Evolutionary conservation across 1,140 invertebrate species (phyloP).

Genomic region (Trinorchestia longiramus): DNA sequence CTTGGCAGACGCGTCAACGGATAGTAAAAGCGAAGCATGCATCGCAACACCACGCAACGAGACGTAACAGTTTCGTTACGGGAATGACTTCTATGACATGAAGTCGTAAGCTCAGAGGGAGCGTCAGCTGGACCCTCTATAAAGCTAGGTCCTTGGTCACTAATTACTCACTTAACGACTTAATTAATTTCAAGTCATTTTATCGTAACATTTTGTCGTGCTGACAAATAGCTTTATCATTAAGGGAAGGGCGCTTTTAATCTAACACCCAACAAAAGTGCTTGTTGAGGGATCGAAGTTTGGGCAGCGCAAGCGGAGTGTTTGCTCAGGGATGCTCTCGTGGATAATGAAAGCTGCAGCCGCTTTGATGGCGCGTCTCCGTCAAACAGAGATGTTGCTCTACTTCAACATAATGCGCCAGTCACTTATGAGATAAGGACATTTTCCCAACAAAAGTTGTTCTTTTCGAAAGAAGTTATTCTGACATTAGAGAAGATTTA

Average conservation of each 20-base stretch:
- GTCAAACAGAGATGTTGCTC: neutral
- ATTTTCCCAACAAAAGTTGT: neutral
- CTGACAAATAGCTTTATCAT: slow-evolving; percentile 51
- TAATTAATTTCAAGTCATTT: slow-evolving; percentile 51
- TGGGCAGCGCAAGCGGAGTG: neutral
- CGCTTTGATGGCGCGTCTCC: neutral
- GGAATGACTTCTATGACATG: neutral
- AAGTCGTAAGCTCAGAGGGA: neutral
- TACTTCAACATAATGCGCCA: neutral
- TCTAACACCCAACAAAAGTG: slow-evolving; percentile 19
- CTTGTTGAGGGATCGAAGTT: slow-evolving; percentile 35
- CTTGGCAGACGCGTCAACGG: neutral
- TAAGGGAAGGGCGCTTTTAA: slow-evolving; percentile 41
- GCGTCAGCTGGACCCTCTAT: slow-evolving; percentile 21
- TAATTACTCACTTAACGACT: slow-evolving; percentile 51
- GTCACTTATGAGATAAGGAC: neutral
- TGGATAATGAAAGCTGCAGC: neutral
- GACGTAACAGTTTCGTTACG: neutral
- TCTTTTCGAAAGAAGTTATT: neutral
- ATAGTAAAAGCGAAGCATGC: neutral
- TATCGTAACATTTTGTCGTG: slow-evolving; percentile 18
- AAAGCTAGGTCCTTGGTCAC: slow-evolving; percentile 32
- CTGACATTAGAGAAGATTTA: neutral
- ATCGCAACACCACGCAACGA: neutral
- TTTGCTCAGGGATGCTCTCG: slow-evolving; percentile 22